These are phyloP conservation scores for Saimiri boliviensis DNA, from an alignment of 2,113 vertebrate genomes.

Conservation along the genomic window DNA sequence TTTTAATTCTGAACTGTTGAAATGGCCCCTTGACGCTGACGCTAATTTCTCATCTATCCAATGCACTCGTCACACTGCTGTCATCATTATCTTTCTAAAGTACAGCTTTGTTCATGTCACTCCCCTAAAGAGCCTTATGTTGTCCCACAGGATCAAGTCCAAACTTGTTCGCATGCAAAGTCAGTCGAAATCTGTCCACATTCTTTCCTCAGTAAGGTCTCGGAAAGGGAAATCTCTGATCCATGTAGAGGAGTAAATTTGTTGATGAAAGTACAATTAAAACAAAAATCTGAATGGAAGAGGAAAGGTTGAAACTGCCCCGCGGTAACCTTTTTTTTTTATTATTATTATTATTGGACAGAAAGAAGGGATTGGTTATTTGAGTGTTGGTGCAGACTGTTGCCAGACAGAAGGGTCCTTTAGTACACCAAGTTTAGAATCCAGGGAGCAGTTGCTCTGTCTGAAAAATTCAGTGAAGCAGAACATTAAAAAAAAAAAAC, in stretches of 20 bases:
- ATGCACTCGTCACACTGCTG: no score
- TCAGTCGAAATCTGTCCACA: background rate
- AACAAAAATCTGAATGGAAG: background rate
- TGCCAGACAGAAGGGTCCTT: background rate
- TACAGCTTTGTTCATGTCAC: no score
- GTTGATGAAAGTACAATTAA: background rate
- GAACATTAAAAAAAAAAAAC: background rate
- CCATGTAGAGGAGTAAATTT: background rate
- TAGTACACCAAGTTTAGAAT: background rate
- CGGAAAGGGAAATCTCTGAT: background rate
- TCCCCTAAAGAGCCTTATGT: background rate
- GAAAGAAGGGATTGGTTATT: background rate
- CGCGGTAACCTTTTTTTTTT: background rate
- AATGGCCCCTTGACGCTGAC: background rate
- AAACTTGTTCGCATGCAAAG: background rate
- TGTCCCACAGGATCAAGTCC: background rate
- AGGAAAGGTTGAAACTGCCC: background rate
- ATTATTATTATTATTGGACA: background rate
- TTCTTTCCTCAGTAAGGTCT: background rate
- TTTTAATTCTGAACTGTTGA: conserved; percentile 2
- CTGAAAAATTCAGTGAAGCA: background rate
- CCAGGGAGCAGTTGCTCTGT: background rate
- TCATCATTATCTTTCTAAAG: background rate
- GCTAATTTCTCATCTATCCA: background rate
- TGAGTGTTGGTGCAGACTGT: background rate